Percentiles rank a stretch among this genome's conserved stretches.
These are phyloP conservation scores for Parazoanthus darwini DNA, from an alignment of 92 coral and sea anemone species.

Conservation along the genomic window DNA sequence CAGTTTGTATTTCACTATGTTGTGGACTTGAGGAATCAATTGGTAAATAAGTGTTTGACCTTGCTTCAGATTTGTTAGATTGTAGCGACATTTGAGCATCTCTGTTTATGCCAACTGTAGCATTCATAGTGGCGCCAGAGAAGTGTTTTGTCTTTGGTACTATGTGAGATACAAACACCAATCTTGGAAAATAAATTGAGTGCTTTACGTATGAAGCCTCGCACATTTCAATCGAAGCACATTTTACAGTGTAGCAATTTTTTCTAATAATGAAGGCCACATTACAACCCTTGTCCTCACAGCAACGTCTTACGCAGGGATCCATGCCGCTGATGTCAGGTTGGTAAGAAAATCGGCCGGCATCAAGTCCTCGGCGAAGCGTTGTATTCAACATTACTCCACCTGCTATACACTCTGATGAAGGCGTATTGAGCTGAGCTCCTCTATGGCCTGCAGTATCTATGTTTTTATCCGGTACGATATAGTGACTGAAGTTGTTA, in stretches of 20 bases:
- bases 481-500: neutral
- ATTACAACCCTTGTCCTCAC: conserved; percentile 33
- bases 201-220: conserved; percentile 25
- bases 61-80: neutral
- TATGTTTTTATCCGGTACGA: neutral
- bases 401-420: neutral
- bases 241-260: conserved; percentile 47
- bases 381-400: conserved; percentile 21
- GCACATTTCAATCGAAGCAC: conserved; percentile 36
- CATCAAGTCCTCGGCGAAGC: conserved; percentile 8
- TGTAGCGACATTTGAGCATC: neutral
- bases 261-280: conserved; percentile 51
- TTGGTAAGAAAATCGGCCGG: conserved; percentile 22
- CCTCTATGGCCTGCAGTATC: neutral
- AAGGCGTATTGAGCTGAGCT: neutral
- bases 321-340: conserved; percentile 18
- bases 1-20: neutral
- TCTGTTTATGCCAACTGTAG: neutral
- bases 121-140: neutral
- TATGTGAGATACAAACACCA: conserved; percentile 2
- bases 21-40: neutral
- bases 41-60: neutral
- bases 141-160: neutral
- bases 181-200: conserved; percentile 17
- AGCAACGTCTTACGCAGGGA: conserved; percentile 42